Base-by-base conservation (phyloP, 1,140 invertebrate genomes). In the Brachionus paranguensis region DNA sequence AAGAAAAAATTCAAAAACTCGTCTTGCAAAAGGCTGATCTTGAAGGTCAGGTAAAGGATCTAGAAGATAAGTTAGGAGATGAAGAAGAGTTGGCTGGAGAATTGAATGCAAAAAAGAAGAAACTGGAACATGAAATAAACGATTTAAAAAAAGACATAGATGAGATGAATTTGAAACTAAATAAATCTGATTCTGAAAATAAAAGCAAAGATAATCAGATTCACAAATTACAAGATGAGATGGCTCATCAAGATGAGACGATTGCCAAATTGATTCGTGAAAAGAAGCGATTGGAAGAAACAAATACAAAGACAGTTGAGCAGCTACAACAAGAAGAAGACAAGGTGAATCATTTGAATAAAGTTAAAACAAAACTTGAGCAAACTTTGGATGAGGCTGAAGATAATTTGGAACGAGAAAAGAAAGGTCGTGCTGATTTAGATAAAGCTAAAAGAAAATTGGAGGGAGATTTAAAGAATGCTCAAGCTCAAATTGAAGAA, bases 261-360 rank as follows among this genome's bases (percentile, higher is more conserved):
- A 97, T 99, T 92, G 97, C 98, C 92, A 99, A 99, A 90, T 91
- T 99, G 88, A 97, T 96, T 92, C 98, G 99, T 90, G 97, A 99
- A 88, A 99, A 98, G 94, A 99, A 98, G 91, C 92, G 95, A 87
- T 92, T 96, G 87, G 96, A 96, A 83, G 97, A 99, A 89, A 91
- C 93, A 87, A 95, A 93, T 90, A 96, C 97, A 90, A 99, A 98
- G 92, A 95, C 96, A 83, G 92, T 94, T 86, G 97, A 98, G 89
- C 96, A 98, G 89, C 92, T 99, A 11, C 95, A 97, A 91, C 94
- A 95, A 85, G 95, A 96, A 86, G 97, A 99, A 90, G 97, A 99
- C 91, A 99, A 99, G 91, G 95, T 97, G 87, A 99, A 99, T 91
- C 97, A 99, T 91, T 93, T 99, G 87, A 99, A 96, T 92, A 99